Evolutionary conservation across 2,888 invertebrate species (phyloP).

Genomic region (Apotomis capreana): DNA sequence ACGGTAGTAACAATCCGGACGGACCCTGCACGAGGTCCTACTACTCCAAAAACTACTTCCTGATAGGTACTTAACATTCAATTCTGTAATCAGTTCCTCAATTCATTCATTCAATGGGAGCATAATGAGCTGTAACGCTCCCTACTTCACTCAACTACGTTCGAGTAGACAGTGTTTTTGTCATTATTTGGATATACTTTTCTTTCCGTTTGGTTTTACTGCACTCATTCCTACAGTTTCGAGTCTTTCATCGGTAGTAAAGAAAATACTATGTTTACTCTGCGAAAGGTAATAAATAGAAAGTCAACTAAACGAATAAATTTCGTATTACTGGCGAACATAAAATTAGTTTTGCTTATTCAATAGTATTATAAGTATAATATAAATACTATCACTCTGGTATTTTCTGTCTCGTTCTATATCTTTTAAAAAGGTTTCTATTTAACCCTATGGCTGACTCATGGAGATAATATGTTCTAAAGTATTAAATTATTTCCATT

Average conservation of each 20-base stretch:
- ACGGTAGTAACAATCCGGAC: too few relatives aligned
- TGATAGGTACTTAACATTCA: neutral
- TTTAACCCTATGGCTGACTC: too few relatives aligned
- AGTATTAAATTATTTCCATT: too few relatives aligned
- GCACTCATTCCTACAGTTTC: neutral
- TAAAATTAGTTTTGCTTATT: too few relatives aligned
- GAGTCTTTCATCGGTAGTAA: neutral
- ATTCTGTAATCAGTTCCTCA: neutral
- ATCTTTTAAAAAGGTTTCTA: too few relatives aligned
- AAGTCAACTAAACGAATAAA: neutral
- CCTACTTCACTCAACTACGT: constrained; percentile 4
- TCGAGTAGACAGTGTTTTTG: neutral
- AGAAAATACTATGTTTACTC: neutral
- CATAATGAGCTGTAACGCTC: neutral
- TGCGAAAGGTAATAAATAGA: neutral
- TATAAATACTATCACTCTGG: too few relatives aligned
- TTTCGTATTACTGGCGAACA: neutral
- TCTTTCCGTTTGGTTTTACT: constrained; percentile 10
- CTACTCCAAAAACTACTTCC: too few relatives aligned
- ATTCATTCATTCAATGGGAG: neutral
- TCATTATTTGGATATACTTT: neutral
- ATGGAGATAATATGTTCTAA: too few relatives aligned
- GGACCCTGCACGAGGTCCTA: too few relatives aligned
- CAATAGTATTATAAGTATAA: too few relatives aligned
- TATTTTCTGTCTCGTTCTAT: too few relatives aligned